These are phyloP conservation scores for Apis florea DNA, from an alignment of 1,140 invertebrate species.

Conservation along the genomic window DNA sequence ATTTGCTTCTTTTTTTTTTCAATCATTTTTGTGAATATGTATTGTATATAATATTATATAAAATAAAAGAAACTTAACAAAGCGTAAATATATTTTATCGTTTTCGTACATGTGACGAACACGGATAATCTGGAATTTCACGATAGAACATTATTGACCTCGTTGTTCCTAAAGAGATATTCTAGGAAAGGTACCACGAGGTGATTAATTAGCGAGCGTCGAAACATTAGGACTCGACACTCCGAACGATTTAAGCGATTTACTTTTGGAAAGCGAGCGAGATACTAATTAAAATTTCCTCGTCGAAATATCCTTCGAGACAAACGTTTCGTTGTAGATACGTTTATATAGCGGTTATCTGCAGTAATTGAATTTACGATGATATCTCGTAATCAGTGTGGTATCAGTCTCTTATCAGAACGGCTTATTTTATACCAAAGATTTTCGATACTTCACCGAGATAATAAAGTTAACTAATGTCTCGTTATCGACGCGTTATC, in stretches of 20 bases:
- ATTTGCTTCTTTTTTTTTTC: too few relatives aligned
- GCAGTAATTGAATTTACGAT: slow-evolving; percentile 10
- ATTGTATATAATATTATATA: too few relatives aligned
- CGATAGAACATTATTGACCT: neutral
- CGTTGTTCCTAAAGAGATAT: neutral
- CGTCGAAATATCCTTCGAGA: neutral
- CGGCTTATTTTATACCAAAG: neutral
- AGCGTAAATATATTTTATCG: neutral
- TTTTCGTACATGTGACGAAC: too few relatives aligned
- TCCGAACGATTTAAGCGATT: neutral
- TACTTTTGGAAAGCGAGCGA: neutral
- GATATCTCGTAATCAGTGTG: slow-evolving; percentile 3
- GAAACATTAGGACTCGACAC: neutral
- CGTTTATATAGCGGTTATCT: neutral
- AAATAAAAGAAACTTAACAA: too few relatives aligned
- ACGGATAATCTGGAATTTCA: neutral
- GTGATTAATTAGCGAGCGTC: slow-evolving; percentile 1
- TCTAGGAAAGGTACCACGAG: neutral
- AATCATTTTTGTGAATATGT: too few relatives aligned
- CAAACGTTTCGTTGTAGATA: slow-evolving; percentile 5
- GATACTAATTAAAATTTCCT: slow-evolving; percentile 10
- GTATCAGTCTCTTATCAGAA: neutral
- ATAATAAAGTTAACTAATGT: neutral
- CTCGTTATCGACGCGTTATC: slow-evolving; percentile 1
- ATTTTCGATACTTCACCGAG: neutral